phyloP scores from a whole-genome alignment of 2,797 vertebrate genomes.

The Mormyrus proboscirostris region DNA sequence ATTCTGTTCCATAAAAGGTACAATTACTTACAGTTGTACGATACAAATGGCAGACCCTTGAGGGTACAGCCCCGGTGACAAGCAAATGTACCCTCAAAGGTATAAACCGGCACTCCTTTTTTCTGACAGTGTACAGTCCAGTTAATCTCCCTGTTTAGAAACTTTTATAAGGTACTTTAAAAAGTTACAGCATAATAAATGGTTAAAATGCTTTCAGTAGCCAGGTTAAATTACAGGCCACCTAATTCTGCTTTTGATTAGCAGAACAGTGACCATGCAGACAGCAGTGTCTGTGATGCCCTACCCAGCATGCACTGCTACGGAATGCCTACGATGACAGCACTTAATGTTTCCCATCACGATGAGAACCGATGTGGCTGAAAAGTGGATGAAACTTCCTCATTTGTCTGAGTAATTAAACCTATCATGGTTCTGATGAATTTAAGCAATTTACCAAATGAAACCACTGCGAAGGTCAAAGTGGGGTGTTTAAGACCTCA shows the following conservation, averaged over 20 bases:
- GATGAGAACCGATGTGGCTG: neutral
- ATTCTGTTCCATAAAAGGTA: neutral
- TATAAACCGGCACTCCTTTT: neutral
- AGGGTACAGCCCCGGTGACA: neutral
- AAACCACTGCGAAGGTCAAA: neutral
- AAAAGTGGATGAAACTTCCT: neutral
- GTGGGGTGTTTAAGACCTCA: neutral
- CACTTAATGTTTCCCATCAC: neutral
- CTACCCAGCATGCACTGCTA: neutral
- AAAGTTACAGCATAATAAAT: neutral
- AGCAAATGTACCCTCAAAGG: neutral
- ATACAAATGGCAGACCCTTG: neutral
- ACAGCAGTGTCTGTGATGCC: neutral
- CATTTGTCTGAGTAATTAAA: neutral
- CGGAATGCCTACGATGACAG: neutral
- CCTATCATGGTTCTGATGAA: constrained; percentile 2
- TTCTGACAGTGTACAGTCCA: neutral
- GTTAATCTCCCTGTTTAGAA: neutral
- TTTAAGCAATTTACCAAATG: neutral
- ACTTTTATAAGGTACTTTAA: neutral
- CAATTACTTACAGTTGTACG: neutral
- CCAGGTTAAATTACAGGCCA: neutral
- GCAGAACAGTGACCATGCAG: neutral
- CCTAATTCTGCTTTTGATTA: neutral
- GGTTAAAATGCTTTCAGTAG: neutral